These are phyloP conservation scores for Oryzias dopingdopingensis DNA, from an alignment of 2,797 vertebrate genomes.

Conservation along the genomic window DNA sequence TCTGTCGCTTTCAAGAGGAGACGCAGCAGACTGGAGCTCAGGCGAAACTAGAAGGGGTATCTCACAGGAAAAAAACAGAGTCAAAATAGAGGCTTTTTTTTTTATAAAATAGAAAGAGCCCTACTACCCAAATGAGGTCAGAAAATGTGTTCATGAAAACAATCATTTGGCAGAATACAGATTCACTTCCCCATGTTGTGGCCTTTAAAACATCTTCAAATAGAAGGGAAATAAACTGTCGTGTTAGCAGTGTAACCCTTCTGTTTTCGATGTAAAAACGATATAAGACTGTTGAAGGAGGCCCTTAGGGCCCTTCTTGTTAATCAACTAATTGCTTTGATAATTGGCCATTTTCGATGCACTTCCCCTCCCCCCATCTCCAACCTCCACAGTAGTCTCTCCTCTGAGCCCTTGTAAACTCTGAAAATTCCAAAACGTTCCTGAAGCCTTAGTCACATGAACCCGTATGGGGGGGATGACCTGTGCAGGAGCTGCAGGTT, in stretches of 20 bases:
- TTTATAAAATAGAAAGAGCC: no score
- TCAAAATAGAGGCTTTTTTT: no score
- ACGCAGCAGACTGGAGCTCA: no score
- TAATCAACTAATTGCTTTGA: slow-evolving; percentile 80
- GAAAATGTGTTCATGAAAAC: no score
- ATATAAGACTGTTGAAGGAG: slow-evolving; percentile 49
- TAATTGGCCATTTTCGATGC: slow-evolving; percentile 70
- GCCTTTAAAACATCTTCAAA: background rate
- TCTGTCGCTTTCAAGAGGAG: background rate
- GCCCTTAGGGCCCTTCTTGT: slow-evolving; percentile 65
- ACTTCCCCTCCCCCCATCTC: slow-evolving; percentile 10
- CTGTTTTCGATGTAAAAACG: background rate
- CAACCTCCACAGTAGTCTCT: slow-evolving; percentile 24
- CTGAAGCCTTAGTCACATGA: background rate
- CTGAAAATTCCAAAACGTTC: slow-evolving; percentile 8
- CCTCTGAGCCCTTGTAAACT: background rate
- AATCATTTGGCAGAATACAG: no score
- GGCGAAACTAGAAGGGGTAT: no score
- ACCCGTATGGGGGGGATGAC: background rate
- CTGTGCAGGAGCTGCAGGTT: no score
- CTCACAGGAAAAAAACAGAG: no score
- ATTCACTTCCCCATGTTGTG: no score
- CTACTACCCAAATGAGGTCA: no score
- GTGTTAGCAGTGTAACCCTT: background rate
- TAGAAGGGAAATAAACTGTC: background rate